phyloP scores from a whole-genome alignment of 2,797 vertebrate species.

The Microctenopoma lineatum region DNA sequence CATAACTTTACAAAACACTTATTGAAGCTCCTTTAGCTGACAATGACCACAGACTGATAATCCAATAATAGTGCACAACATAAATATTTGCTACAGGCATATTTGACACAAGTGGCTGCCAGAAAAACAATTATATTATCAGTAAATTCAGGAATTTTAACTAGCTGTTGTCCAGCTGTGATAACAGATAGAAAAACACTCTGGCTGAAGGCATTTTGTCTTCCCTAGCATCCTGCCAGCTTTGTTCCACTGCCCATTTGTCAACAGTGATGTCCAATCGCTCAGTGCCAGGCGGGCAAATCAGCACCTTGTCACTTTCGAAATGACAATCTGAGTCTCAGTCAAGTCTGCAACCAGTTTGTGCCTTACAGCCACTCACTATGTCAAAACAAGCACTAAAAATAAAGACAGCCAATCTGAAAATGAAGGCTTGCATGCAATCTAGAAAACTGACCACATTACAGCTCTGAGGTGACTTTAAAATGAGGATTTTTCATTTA shows the following conservation, averaged over 20 bases:
- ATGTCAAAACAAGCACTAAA: constrained; percentile 73
- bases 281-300: constrained; percentile 87
- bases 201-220: constrained; percentile 85
- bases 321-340: constrained; percentile 86
- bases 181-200: constrained; percentile 78
- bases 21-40: neutral
- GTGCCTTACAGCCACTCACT: constrained; percentile 72
- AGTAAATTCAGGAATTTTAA: constrained; percentile 69
- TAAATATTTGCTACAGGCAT: constrained; percentile 48
- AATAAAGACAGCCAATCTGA: constrained; percentile 72
- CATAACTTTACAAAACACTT: too few relatives aligned
- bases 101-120: constrained; percentile 37
- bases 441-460: constrained; percentile 61
- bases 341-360: constrained; percentile 76
- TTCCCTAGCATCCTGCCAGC: constrained; percentile 85
- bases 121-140: constrained; percentile 45
- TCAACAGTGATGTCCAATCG: constrained; percentile 90
- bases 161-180: constrained; percentile 79
- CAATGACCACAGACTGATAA: constrained; percentile 20
- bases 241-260: constrained; percentile 88
- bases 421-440: constrained; percentile 53
- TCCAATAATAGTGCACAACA: constrained; percentile 30
- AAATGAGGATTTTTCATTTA: constrained; percentile 61
- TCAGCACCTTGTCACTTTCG: constrained; percentile 86
- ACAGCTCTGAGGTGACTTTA: constrained; percentile 63